Evolutionary conservation across 2,113 vertebrate species (phyloP).

Genomic region (Uropsilus gracilis): DNA sequence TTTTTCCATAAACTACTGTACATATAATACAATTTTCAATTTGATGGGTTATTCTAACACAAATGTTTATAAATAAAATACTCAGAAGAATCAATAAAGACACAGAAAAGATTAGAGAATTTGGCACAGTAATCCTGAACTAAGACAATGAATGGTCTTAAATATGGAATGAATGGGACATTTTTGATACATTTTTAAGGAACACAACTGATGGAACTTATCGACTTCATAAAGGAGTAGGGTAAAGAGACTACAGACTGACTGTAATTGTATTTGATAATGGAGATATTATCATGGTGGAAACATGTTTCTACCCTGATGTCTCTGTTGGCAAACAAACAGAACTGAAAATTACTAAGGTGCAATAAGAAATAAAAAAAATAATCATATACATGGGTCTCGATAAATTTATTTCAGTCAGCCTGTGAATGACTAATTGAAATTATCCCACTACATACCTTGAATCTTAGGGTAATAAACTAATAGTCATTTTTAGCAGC

Average conservation of each 20-base stretch:
- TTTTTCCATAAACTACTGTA: not conserved
- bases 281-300: not conserved
- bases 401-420: constrained; percentile 7
- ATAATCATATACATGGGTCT: not conserved
- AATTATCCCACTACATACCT: not conserved
- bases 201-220: not conserved
- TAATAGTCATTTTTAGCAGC: not conserved
- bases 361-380: not conserved
- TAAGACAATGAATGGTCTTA: not conserved
- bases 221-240: not conserved
- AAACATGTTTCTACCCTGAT: not conserved
- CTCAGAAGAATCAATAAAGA: not conserved
- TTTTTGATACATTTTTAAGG: not conserved
- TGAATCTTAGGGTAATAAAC: not conserved
- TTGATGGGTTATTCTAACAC: not conserved
- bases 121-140: not conserved
- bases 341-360: not conserved
- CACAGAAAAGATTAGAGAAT: not conserved
- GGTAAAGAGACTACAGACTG: not conserved
- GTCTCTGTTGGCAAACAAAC: not conserved
- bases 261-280: not conserved
- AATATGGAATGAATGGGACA: not conserved
- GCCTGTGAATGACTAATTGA: not conserved
- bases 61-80: not conserved
- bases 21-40: not conserved